These are phyloP conservation scores for Sacculina carcini DNA, from an alignment of 2,888 invertebrate species.

Conservation along the genomic window DNA sequence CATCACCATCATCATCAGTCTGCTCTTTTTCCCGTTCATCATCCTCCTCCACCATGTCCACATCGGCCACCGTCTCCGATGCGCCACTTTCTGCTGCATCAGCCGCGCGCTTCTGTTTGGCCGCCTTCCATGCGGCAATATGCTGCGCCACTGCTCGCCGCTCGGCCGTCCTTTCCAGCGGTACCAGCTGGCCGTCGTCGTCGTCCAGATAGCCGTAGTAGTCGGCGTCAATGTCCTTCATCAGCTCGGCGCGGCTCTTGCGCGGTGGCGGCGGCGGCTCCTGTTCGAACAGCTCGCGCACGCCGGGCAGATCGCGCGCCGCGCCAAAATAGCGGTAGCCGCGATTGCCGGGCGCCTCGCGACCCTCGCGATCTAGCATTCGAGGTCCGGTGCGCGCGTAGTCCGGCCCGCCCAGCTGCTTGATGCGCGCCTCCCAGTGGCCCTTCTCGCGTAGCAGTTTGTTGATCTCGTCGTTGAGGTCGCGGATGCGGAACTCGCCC, in stretches of 20 bases:
- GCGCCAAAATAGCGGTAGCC: conserved; percentile 99
- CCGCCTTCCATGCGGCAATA: not conserved
- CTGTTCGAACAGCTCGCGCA: conserved; percentile 87
- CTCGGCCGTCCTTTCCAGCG: conserved; percentile 57
- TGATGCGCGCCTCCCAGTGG: conserved; percentile 94
- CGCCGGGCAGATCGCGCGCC: conserved; percentile 90
- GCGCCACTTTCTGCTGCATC: not conserved
- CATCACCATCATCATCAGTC: conserved; percentile 16
- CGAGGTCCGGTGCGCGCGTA: conserved; percentile 69
- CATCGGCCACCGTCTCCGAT: conserved; percentile 27
- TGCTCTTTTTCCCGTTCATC: conserved; percentile 24
- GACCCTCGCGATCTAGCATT: conserved; percentile 76
- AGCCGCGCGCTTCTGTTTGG: not conserved
- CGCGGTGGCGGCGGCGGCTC: conserved; percentile 69
- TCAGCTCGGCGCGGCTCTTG: conserved; percentile 79
- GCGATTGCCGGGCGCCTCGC: conserved; percentile 88
- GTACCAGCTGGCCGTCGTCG: conserved; percentile 80
- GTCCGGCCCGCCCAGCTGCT: conserved; percentile 81
- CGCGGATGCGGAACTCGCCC: conserved; percentile 93
- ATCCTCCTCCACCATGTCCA: conserved; percentile 37
- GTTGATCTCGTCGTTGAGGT: conserved; percentile 97
- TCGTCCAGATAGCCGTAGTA: conserved; percentile 98
- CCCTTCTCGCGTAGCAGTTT: conserved; percentile 53
- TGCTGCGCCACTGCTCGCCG: conserved; percentile 2
- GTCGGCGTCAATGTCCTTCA: conserved; percentile 94